phyloP scores from a whole-genome alignment of 2,797 vertebrate species.

The Vultur gryphus region DNA sequence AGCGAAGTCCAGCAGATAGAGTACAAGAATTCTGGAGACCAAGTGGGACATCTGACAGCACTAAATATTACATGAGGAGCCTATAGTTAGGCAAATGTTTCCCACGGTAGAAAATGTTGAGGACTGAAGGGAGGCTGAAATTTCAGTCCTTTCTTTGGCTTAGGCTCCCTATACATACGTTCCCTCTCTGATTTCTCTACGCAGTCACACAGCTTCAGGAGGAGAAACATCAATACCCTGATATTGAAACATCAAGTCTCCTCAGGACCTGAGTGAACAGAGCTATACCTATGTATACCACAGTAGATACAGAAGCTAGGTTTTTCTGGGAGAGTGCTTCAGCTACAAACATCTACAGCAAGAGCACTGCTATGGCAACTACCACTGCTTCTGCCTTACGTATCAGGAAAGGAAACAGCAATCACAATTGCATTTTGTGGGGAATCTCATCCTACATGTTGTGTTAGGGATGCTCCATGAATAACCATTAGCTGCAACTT shows the following conservation, averaged over 20 bases:
- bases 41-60: background rate
- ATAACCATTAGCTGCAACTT: background rate
- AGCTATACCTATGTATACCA: background rate
- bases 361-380: rapidly evolving
- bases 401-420: background rate
- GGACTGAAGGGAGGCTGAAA: background rate
- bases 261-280: background rate
- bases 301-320: background rate
- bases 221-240: background rate
- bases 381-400: background rate
- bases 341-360: background rate
- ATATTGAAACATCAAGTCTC: background rate
- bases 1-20: background rate
- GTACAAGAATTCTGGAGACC: background rate
- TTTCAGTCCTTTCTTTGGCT: background rate
- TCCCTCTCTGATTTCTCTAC: background rate
- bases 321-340: background rate
- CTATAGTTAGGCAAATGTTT: background rate
- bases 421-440: background rate
- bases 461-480: background rate
- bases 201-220: background rate
- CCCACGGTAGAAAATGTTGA: background rate
- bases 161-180: background rate
- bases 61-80: background rate
- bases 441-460: background rate